Percentiles rank a stretch among this genome's conserved stretches.
These are phyloP conservation scores for Microtus oregoni DNA, from an alignment of 2,113 vertebrate species.

Conservation along the genomic window DNA sequence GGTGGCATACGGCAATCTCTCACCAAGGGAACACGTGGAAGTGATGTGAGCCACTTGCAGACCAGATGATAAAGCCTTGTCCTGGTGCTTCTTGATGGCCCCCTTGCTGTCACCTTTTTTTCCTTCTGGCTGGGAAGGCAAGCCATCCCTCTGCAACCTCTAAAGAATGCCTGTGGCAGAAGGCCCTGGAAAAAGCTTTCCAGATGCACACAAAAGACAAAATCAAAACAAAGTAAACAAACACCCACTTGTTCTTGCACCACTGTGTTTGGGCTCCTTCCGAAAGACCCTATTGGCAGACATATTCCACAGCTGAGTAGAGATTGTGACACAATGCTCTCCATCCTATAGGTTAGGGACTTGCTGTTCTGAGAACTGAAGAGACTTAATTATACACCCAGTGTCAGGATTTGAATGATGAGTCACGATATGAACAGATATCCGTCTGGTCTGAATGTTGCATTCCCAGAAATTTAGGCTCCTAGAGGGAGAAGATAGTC, in stretches of 20 bases:
- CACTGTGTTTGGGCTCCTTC: background rate
- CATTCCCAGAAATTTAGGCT: background rate
- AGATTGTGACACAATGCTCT: background rate
- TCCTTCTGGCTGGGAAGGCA: background rate
- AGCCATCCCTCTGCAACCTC: background rate
- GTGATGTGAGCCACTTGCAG: background rate
- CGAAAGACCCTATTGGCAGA: background rate
- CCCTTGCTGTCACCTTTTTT: rapidly evolving
- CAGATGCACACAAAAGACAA: background rate
- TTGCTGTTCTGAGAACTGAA: background rate
- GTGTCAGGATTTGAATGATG: background rate
- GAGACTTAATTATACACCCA: conserved; percentile 28
- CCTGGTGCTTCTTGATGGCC: rapidly evolving
- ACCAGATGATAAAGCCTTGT: background rate
- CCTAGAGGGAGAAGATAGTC: background rate
- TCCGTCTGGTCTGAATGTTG: background rate
- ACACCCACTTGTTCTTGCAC: background rate
- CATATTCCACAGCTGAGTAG: background rate
- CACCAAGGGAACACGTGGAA: background rate
- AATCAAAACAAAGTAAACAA: background rate
- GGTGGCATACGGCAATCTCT: background rate
- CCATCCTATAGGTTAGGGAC: background rate
- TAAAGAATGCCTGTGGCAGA: background rate
- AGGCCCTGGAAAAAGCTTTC: background rate
- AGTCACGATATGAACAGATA: background rate